These are phyloP conservation scores for Ceratoteleas bidentatus DNA, from an alignment of 1,140 invertebrate genomes.

Conservation along the genomic window DNA sequence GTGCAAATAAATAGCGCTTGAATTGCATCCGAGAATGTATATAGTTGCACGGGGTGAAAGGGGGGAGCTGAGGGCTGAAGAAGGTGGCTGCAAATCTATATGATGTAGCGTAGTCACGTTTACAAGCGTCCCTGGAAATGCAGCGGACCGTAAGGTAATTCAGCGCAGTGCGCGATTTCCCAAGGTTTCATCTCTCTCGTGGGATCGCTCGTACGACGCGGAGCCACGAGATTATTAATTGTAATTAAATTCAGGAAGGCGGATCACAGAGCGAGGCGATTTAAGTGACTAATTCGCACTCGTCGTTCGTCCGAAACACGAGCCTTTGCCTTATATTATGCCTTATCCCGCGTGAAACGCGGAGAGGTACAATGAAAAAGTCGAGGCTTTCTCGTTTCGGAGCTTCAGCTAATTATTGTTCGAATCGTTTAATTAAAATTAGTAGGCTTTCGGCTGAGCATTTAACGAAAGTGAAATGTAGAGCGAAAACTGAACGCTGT, in stretches of 20 bases:
- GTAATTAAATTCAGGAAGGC: slow-evolving; percentile 76
- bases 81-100: slow-evolving; percentile 60
- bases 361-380: slow-evolving; percentile 26
- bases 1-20: slow-evolving; percentile 47
- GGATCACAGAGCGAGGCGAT: slow-evolving; percentile 69
- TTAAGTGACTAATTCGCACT: slow-evolving; percentile 74
- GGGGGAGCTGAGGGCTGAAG: slow-evolving; percentile 29
- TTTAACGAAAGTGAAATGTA: too few species aligned
- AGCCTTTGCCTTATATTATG: slow-evolving; percentile 50
- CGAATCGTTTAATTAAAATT: background rate
- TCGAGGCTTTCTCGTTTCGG: slow-evolving; percentile 2
- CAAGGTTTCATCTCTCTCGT: slow-evolving; percentile 72
- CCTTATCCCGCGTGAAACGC: slow-evolving; percentile 13
- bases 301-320: slow-evolving; percentile 60
- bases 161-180: slow-evolving; percentile 70
- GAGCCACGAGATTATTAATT: slow-evolving; percentile 74
- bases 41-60: slow-evolving; percentile 27
- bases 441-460: too few species aligned
- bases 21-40: slow-evolving; percentile 42
- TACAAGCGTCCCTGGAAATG: slow-evolving; percentile 73
- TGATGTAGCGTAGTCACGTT: slow-evolving; percentile 61
- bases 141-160: slow-evolving; percentile 75
- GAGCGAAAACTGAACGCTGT: too few species aligned
- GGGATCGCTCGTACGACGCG: slow-evolving; percentile 71
- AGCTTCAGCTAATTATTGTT: background rate